A percentile compares a stretch with the other conserved stretches of the same genome.
Conservation (phyloP, 2,888 invertebrate species). For the Cyaniris semiargus region DNA sequence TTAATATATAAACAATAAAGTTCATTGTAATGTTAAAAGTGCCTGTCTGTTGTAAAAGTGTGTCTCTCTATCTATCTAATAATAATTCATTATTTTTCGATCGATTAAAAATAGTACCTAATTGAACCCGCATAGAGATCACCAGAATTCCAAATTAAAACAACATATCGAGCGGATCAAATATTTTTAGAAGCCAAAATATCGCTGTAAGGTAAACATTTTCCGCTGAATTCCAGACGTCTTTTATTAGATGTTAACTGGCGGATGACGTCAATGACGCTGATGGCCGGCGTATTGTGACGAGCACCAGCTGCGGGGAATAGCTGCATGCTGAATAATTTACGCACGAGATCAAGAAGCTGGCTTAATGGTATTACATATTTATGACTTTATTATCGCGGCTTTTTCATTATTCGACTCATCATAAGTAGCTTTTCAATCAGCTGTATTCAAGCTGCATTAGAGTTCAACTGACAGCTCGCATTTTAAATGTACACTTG, state of each 20-base stretch:
- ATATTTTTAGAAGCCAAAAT: constrained; percentile 16
- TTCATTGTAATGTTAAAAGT: too few species aligned
- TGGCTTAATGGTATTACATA: constrained; percentile 19
- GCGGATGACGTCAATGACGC: constrained; percentile 21
- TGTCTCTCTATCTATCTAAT: too few species aligned
- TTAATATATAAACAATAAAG: too few species aligned
- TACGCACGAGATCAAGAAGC: constrained; percentile 10
- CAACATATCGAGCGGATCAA: neutral
- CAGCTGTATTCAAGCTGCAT: neutral
- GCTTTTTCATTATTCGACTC: constrained; percentile 15
- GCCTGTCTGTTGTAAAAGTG: too few species aligned
- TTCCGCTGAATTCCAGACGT: constrained; percentile 26
- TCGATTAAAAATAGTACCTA: too few species aligned
- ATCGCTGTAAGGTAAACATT: constrained; percentile 24
- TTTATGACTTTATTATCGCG: constrained; percentile 18
- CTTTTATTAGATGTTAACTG: constrained; percentile 29
- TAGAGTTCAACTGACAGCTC: neutral
- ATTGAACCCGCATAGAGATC: too few species aligned
- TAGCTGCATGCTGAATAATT: constrained; percentile 27
- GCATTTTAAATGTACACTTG: neutral
- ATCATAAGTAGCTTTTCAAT: neutral
- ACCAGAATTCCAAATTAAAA: neutral
- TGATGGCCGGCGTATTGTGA: constrained; percentile 16
- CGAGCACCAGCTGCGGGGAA: constrained; percentile 23
- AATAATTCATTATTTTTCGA: too few species aligned